Percentiles rank a stretch among this genome's conserved stretches.
Evolutionary conservation across 1,140 invertebrate species (phyloP).

Genomic region (Drosophila nigrodunni): DNA sequence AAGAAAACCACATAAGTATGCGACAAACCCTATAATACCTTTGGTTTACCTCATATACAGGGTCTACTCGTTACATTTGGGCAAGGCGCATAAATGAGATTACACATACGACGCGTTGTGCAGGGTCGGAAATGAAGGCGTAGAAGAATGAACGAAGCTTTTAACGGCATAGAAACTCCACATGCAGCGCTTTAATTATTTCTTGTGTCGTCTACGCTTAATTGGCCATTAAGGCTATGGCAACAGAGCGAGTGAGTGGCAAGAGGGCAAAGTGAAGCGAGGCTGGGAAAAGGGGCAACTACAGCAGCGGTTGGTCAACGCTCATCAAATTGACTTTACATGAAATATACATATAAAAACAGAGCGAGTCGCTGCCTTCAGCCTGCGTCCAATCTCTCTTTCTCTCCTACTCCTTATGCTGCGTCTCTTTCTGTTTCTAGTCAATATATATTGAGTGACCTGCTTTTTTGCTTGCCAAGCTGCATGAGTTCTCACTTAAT

Average conservation of each 20-base stretch:
- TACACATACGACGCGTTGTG: slow-evolving; percentile 62
- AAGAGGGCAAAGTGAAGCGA: not conserved
- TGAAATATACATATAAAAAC: slow-evolving; percentile 68
- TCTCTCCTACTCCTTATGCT: not conserved
- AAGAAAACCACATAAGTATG: not conserved
- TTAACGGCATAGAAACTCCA: slow-evolving; percentile 35
- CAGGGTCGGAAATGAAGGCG: slow-evolving; percentile 20
- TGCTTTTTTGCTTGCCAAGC: slow-evolving; percentile 49
- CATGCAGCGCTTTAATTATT: slow-evolving; percentile 83
- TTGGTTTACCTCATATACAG: no score
- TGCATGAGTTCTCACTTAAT: slow-evolving; percentile 77
- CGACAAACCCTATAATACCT: not conserved
- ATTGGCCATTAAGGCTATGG: slow-evolving; percentile 77
- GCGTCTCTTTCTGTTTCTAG: not conserved
- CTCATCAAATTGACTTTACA: slow-evolving; percentile 72
- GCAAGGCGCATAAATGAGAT: slow-evolving; percentile 41
- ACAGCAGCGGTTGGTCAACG: slow-evolving; percentile 63
- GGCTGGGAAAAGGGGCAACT: not conserved
- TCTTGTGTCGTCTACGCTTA: slow-evolving; percentile 84
- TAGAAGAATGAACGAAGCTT: slow-evolving; percentile 8
- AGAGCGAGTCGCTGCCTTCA: not conserved
- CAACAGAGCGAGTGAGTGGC: not conserved
- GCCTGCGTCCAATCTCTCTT: not conserved
- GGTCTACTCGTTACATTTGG: slow-evolving; percentile 56
- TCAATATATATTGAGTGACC: slow-evolving; percentile 69